Percentiles rank a stretch among this genome's conserved stretches.
Conservation (phyloP, 1,140 invertebrate species). For the Tetragnatha versicolor region DNA sequence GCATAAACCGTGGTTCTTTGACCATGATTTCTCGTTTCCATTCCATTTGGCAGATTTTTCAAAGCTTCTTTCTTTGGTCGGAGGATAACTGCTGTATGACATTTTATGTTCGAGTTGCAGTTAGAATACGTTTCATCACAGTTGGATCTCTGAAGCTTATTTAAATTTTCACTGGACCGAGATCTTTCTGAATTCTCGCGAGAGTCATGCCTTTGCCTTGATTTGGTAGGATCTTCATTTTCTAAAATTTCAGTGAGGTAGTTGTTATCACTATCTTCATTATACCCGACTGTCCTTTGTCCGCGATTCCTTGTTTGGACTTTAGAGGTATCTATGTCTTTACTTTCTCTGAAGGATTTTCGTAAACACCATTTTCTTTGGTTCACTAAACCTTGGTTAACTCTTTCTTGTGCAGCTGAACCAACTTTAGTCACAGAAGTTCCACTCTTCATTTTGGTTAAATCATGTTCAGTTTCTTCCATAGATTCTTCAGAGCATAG, state of each 20-base stretch:
- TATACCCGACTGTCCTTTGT: constrained; percentile 62
- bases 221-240: constrained; percentile 26
- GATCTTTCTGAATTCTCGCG: neutral
- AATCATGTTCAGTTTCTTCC: no score
- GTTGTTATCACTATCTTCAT: constrained; percentile 59
- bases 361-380: constrained; percentile 27
- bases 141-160: no score
- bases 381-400: no score
- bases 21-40: constrained; percentile 62
- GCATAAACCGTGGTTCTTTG: constrained; percentile 62
- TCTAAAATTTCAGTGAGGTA: constrained; percentile 25
- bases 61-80: neutral
- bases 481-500: no score
- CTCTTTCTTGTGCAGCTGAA: no score
- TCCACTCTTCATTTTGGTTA: no score
- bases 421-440: no score
- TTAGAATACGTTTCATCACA: neutral
- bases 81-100: neutral
- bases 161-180: no score
- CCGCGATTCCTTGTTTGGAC: constrained; percentile 62
- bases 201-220: neutral
- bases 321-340: constrained; percentile 3
- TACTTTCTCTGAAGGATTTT: neutral
- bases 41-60: constrained; percentile 34
- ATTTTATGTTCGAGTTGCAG: neutral